Percentiles rank a stretch among this genome's conserved stretches.
Conservation (phyloP, 2,113 vertebrate genomes). For the Pelvicachromis taeniatus region DNA sequence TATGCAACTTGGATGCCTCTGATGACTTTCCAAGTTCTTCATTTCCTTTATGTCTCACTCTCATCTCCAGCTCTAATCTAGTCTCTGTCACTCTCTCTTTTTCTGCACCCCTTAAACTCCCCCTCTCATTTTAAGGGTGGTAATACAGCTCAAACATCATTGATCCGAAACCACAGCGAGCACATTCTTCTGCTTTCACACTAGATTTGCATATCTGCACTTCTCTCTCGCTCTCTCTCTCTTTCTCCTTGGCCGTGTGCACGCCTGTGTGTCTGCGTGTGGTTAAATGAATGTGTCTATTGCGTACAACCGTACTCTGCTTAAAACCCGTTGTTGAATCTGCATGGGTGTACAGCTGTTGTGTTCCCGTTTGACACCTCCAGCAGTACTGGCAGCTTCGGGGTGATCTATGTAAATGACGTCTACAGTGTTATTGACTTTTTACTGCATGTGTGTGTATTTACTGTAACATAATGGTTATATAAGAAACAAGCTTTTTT, state of each 20-base stretch:
- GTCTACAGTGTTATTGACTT: neutral
- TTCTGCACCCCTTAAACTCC: neutral
- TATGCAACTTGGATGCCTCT: neutral
- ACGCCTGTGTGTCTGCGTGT: neutral
- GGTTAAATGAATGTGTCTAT: neutral
- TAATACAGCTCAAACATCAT: neutral
- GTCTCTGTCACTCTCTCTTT: neutral
- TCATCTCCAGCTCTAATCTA: neutral
- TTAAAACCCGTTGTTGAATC: neutral
- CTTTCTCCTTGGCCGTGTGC: neutral
- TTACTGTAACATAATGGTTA: neutral
- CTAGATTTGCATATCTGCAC: slow-evolving; percentile 27
- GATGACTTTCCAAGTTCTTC: neutral
- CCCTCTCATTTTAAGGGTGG: neutral
- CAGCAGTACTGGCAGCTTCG: neutral
- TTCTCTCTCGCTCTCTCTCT: neutral
- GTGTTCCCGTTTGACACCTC: slow-evolving; percentile 2
- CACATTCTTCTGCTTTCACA: slow-evolving; percentile 42
- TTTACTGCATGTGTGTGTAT: neutral
- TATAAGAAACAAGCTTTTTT: neutral
- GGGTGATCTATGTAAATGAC: neutral
- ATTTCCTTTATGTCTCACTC: neutral
- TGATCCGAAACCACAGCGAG: slow-evolving; percentile 32
- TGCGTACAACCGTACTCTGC: neutral
- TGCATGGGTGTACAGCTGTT: neutral